These are phyloP conservation scores for Caenorhabditis sinica DNA, from an alignment of 2,888 invertebrate genomes.

Conservation along the genomic window DNA sequence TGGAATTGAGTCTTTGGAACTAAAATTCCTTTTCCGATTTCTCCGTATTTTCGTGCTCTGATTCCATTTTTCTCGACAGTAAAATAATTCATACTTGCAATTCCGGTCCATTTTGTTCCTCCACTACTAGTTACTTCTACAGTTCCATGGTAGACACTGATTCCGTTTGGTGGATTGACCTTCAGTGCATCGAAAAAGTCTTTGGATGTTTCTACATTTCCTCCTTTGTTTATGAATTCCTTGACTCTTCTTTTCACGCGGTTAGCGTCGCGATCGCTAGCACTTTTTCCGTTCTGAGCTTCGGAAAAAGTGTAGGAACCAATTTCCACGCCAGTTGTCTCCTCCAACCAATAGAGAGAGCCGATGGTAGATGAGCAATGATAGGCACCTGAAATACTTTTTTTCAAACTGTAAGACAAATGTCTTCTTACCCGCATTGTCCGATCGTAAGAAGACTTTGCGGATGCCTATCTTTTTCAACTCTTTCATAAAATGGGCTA, in stretches of 20 bases:
- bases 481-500: neutral
- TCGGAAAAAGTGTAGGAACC: too few species aligned
- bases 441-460: too few species aligned
- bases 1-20: neutral
- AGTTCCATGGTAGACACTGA: neutral
- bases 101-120: slow-evolving; percentile 5
- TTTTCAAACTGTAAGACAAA: neutral
- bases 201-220: neutral
- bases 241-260: neutral
- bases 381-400: neutral
- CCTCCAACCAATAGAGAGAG: too few species aligned
- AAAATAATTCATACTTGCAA: slow-evolving; percentile 9
- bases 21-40: neutral
- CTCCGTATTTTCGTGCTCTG: neutral
- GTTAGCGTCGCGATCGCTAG: too few species aligned
- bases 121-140: neutral
- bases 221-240: neutral
- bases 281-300: too few species aligned
- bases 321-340: too few species aligned
- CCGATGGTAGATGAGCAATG: too few species aligned
- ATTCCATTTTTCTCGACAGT: slow-evolving; percentile 5
- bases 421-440: neutral
- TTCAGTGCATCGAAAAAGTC: neutral
- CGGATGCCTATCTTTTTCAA: neutral
- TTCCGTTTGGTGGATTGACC: too few species aligned